These are phyloP conservation scores for Ormyrus nitidulus DNA, from an alignment of 2,888 invertebrate species.

Conservation along the genomic window DNA sequence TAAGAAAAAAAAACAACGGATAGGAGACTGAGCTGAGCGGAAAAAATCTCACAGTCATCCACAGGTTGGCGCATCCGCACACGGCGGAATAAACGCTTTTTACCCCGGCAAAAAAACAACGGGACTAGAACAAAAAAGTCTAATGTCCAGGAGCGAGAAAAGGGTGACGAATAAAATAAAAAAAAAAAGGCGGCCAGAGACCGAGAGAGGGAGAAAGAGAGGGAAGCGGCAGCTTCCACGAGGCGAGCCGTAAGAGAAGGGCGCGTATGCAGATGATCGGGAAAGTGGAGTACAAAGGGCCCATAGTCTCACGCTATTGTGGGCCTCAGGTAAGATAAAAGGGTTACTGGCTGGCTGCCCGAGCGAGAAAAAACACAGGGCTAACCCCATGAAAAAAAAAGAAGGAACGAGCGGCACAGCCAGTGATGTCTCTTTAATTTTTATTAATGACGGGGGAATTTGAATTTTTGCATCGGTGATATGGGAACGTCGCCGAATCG, in stretches of 20 bases:
- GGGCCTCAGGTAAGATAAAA: slow-evolving; percentile 74
- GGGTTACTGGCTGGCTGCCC: slow-evolving; percentile 55
- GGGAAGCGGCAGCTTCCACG: background rate
- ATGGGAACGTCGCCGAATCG: slow-evolving; percentile 68
- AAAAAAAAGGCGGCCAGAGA: slow-evolving; percentile 10
- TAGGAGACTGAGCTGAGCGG: background rate
- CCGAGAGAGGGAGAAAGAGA: background rate
- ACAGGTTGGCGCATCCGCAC: background rate
- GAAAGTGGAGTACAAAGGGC: slow-evolving; percentile 73
- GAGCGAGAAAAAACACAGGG: slow-evolving; percentile 53
- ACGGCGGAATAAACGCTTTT: background rate
- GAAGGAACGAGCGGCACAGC: slow-evolving; percentile 42
- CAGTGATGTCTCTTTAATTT: slow-evolving; percentile 75
- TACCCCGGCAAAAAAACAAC: slow-evolving; percentile 48
- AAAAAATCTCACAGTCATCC: background rate
- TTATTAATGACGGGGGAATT: slow-evolving; percentile 74
- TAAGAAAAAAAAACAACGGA: background rate
- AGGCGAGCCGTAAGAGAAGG: slow-evolving; percentile 57
- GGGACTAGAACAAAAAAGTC: slow-evolving; percentile 15
- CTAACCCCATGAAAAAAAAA: slow-evolving; percentile 41
- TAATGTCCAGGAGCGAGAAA: slow-evolving; percentile 48
- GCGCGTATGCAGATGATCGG: slow-evolving; percentile 72
- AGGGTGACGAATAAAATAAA: slow-evolving; percentile 10
- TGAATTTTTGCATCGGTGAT: slow-evolving; percentile 75
- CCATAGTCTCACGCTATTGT: slow-evolving; percentile 76